phyloP scores from a whole-genome alignment of 2,113 vertebrate species.

The Sapajus apella region DNA sequence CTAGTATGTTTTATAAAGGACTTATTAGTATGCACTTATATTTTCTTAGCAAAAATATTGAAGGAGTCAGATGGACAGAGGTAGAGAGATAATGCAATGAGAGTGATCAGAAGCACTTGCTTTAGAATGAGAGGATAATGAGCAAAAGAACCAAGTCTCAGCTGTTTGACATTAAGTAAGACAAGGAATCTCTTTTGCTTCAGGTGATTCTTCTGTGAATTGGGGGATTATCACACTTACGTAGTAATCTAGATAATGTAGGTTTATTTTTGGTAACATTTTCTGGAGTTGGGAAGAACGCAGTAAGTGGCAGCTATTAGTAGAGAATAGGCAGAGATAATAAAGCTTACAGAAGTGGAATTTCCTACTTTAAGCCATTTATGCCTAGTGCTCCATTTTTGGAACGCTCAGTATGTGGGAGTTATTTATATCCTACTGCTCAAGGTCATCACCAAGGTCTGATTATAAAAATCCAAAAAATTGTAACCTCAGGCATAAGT shows the following conservation, averaged over 20 bases:
- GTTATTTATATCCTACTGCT: too few relatives aligned
- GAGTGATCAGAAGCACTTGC: fast-evolving
- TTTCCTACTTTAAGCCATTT: neutral
- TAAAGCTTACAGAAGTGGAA: neutral
- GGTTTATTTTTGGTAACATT: neutral
- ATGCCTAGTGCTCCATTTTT: too few relatives aligned
- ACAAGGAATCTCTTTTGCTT: neutral
- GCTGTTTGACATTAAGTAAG: neutral
- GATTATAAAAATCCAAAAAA: too few relatives aligned
- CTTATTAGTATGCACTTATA: neutral
- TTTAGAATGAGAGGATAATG: neutral
- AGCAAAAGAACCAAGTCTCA: neutral
- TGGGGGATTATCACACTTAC: neutral
- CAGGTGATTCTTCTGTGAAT: neutral
- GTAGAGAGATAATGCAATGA: neutral
- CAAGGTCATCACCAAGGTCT: too few relatives aligned
- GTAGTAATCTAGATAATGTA: neutral
- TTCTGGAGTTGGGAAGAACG: neutral
- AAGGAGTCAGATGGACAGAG: neutral
- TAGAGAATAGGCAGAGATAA: neutral
- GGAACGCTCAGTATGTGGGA: too few relatives aligned
- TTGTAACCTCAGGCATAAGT: too few relatives aligned
- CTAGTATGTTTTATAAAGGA: neutral
- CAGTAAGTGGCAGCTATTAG: neutral
- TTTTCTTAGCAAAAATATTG: conserved; percentile 8